phyloP scores from a whole-genome alignment of 2,888 invertebrate genomes.

The Agrypnus murinus region DNA sequence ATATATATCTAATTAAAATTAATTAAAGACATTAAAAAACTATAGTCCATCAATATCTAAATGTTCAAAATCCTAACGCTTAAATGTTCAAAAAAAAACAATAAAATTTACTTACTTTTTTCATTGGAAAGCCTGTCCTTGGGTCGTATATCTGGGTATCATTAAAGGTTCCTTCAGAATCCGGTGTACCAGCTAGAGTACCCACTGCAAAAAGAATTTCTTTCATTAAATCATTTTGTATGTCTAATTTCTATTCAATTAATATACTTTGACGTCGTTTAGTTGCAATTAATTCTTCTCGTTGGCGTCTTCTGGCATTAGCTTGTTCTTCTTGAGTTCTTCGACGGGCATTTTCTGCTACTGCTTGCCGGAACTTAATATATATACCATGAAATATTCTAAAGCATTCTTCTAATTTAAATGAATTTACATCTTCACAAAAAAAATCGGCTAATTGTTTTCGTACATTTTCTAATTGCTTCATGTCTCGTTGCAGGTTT shows the following conservation, averaged over 20 bases:
- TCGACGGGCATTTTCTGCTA: conserved; percentile 89
- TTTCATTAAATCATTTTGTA: too few species aligned
- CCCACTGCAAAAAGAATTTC: conserved; percentile 73
- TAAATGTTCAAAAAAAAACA: too few species aligned
- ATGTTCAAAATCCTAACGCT: too few species aligned
- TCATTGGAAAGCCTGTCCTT: conserved; percentile 77
- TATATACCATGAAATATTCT: conserved; percentile 92
- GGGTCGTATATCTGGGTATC: conserved; percentile 87
- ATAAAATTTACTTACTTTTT: too few species aligned
- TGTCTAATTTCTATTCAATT: conserved; percentile 17
- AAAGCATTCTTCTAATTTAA: conserved; percentile 96
- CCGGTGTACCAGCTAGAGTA: conserved; percentile 82
- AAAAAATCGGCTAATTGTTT: conserved; percentile 92
- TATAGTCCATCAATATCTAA: too few species aligned
- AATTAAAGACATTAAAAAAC: too few species aligned
- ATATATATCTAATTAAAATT: too few species aligned
- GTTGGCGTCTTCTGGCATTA: conserved; percentile 82
- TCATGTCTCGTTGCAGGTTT: conserved; percentile 85
- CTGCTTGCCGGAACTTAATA: conserved; percentile 88
- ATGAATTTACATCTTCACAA: conserved; percentile 92
- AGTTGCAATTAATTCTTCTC: conserved; percentile 82
- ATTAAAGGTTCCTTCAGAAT: conserved; percentile 82
- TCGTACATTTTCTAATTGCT: conserved; percentile 86
- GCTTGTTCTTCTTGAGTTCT: conserved; percentile 91
- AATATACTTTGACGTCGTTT: conserved; percentile 76